phyloP scores from a whole-genome alignment of 2,113 vertebrate genomes.

The Petromus typicus region DNA sequence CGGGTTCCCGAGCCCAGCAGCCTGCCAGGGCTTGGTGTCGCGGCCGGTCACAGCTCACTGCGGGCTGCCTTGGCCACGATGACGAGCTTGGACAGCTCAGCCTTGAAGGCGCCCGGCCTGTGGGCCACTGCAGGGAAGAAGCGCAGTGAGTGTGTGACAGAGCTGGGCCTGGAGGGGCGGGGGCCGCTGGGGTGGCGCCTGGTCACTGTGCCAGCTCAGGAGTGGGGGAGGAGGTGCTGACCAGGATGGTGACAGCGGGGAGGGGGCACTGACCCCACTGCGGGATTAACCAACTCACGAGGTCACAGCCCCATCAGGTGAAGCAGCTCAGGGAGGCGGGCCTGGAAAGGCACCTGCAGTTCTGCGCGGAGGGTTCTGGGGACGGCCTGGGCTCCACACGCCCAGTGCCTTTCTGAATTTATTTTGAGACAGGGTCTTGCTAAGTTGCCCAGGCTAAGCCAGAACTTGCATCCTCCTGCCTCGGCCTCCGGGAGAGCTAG shows the following conservation, averaged over 20 bases:
- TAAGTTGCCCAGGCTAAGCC: background rate
- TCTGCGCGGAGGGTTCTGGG: background rate
- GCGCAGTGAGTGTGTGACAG: background rate
- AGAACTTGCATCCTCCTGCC: background rate
- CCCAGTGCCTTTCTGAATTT: background rate
- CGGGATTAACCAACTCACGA: too few relatives aligned
- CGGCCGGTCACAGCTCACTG: constrained; percentile 90
- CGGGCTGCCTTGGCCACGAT: constrained; percentile 88
- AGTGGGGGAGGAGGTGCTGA: too few relatives aligned
- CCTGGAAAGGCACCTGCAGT: background rate
- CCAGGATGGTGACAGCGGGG: background rate
- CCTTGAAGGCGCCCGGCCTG: constrained; percentile 93
- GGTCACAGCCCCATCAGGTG: too few relatives aligned
- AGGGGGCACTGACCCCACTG: too few relatives aligned
- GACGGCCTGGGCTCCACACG: background rate
- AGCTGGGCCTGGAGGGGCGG: accelerated
- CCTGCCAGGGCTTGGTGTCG: background rate
- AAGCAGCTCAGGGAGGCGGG: background rate
- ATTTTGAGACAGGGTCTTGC: background rate
- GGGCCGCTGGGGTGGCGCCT: too few relatives aligned
- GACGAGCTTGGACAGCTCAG: constrained; percentile 94
- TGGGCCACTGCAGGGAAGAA: constrained; percentile 90
- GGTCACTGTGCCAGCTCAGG: background rate
- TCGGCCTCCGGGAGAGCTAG: background rate
- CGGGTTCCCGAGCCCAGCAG: background rate